These are phyloP conservation scores for Heterotis niloticus DNA, from an alignment of 2,113 vertebrate genomes.

Conservation along the genomic window DNA sequence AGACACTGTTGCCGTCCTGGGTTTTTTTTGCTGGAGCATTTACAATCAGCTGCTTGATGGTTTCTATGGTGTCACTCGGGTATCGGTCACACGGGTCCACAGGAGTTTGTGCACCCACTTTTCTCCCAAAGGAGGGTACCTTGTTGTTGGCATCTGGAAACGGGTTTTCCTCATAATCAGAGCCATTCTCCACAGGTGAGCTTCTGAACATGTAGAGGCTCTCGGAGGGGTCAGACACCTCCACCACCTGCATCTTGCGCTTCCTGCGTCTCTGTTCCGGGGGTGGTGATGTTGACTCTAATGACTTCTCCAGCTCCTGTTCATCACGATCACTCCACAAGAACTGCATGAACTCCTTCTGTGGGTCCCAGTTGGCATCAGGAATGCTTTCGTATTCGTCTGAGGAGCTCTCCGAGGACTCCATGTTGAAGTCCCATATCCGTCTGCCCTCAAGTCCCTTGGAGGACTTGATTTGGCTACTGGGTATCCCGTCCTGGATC, in stretches of 20 bases:
- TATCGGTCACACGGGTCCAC: constrained; percentile 64
- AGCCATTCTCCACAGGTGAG: constrained; percentile 60
- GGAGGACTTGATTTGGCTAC: constrained; percentile 71
- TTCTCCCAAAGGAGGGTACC: constrained; percentile 57
- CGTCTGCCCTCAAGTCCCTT: constrained; percentile 65
- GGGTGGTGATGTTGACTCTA: constrained; percentile 49
- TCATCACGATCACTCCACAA: constrained; percentile 71
- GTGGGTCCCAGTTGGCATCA: constrained; percentile 75
- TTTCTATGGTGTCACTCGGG: constrained; percentile 60
- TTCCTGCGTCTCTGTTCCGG: constrained; percentile 69
- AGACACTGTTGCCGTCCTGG: constrained; percentile 73
- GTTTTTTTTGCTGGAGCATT: constrained; percentile 63
- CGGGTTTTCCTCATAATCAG: constrained; percentile 57
- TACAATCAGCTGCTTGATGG: constrained; percentile 74
- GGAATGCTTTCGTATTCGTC: constrained; percentile 71
- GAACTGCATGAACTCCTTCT: constrained; percentile 77
- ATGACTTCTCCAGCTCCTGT: constrained; percentile 66
- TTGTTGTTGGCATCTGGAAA: constrained; percentile 42
- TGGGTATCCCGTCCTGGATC: constrained; percentile 75
- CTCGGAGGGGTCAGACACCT: constrained; percentile 70
- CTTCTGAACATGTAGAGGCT: constrained; percentile 69
- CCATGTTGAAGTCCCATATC: constrained; percentile 61
- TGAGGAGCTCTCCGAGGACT: constrained; percentile 72
- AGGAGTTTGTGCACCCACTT: constrained; percentile 67
- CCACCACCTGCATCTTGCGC: constrained; percentile 73